A percentile compares a stretch with the other conserved stretches of the same genome.
Conservation (phyloP, 2,888 invertebrate species). For the Drosophila diplacantha region DNA sequence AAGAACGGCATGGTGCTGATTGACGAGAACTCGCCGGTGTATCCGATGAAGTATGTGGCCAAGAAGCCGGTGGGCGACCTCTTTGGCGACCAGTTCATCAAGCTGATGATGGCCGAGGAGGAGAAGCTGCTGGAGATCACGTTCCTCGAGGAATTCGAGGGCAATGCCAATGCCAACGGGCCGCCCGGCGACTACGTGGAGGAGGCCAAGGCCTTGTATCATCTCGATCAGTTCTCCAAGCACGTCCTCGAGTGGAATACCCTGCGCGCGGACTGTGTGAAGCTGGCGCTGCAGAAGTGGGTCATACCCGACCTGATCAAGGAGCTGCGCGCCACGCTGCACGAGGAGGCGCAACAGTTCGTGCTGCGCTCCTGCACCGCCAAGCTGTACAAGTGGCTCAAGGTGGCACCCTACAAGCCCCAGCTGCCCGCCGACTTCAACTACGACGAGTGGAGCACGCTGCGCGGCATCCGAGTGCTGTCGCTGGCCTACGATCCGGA, state of each 20-base stretch:
- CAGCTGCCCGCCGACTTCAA: conserved; percentile 87
- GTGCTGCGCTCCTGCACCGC: conserved; percentile 90
- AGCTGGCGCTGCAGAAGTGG: conserved; percentile 90
- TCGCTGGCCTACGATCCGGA: conserved; percentile 93
- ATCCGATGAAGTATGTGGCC: conserved; percentile 91
- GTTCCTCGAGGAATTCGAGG: conserved; percentile 87
- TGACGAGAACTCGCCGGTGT: conserved; percentile 95
- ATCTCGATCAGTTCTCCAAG: conserved; percentile 94
- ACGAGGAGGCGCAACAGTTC: conserved; percentile 92
- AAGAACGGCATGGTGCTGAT: conserved; percentile 95
- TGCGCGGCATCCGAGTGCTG: conserved; percentile 88
- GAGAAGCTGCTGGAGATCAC: conserved; percentile 87
- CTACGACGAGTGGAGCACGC: conserved; percentile 93
- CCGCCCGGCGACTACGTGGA: conserved; percentile 88
- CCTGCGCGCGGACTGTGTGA: conserved; percentile 90
- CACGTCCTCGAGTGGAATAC: conserved; percentile 97
- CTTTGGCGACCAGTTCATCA: conserved; percentile 92
- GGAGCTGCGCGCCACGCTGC: conserved; percentile 87
- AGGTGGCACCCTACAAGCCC: conserved; percentile 86
- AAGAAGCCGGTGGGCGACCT: conserved; percentile 95
- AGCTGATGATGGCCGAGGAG: conserved; percentile 87
- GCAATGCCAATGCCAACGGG: conserved; percentile 79
- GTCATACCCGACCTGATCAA: conserved; percentile 93
- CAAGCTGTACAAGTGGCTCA: conserved; percentile 93
- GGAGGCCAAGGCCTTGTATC: conserved; percentile 86